Conservation (phyloP, 2,797 vertebrate species). For the Sphenodon punctatus region DNA sequence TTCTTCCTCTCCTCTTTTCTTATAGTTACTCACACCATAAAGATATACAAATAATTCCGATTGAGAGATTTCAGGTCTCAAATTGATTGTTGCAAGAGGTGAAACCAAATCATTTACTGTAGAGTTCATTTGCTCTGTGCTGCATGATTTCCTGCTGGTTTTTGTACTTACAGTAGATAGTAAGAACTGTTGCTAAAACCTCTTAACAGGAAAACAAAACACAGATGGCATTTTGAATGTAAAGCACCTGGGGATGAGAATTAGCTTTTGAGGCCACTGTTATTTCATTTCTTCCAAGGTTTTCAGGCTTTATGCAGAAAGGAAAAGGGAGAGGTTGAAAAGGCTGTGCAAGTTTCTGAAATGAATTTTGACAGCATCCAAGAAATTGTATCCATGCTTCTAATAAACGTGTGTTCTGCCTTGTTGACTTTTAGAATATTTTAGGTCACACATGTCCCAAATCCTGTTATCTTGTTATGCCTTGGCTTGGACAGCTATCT, state of each 20-base stretch:
- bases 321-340: conserved; percentile 18
- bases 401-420: not conserved
- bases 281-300: conserved; percentile 53
- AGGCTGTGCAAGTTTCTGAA: conserved; percentile 18
- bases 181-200: conserved; percentile 70
- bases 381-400: not conserved
- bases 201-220: conserved; percentile 75
- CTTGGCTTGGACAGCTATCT: not conserved
- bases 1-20: too few relatives aligned
- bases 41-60: not conserved
- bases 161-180: conserved; percentile 71
- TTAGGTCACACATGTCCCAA: not conserved
- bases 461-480: conserved; percentile 16
- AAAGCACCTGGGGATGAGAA: conserved; percentile 68
- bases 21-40: not conserved
- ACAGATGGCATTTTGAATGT: conserved; percentile 69
- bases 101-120: conserved; percentile 63
- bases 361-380: conserved; percentile 36
- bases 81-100: conserved; percentile 52
- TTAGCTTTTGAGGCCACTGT: conserved; percentile 36
- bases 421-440: not conserved
- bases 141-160: conserved; percentile 67
- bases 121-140: conserved; percentile 54
- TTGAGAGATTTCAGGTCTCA: conserved; percentile 61
- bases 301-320: conserved; percentile 52